A percentile compares a stretch with the other conserved stretches of the same genome.
Evolutionary conservation across 2,888 invertebrate species (phyloP).

Genomic region (Xestia ashworthii): DNA sequence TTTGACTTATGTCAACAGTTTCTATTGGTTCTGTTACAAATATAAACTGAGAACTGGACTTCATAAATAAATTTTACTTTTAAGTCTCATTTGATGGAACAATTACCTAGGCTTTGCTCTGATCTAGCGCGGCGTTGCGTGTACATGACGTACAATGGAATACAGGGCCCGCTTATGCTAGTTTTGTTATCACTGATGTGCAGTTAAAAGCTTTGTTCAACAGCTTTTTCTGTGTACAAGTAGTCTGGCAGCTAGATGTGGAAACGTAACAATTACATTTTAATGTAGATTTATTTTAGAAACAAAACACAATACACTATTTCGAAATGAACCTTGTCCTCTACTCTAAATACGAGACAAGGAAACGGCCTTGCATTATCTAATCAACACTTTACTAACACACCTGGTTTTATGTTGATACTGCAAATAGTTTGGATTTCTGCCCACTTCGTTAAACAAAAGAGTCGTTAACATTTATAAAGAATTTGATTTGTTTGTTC

Average conservation of each 20-base stretch:
- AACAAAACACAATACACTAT: constrained; percentile 3
- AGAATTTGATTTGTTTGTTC: constrained; percentile 6
- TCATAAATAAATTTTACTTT: not conserved
- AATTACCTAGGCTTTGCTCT: too few relatives aligned
- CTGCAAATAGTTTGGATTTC: constrained; percentile 28
- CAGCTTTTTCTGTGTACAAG: not conserved
- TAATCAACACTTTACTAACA: constrained; percentile 23
- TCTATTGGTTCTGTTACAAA: not conserved
- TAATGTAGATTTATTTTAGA: not conserved
- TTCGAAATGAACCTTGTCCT: constrained; percentile 21
- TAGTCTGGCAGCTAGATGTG: not conserved
- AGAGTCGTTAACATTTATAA: constrained; percentile 7
- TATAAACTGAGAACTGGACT: not conserved
- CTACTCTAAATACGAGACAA: constrained; percentile 1
- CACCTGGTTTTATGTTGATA: constrained; percentile 19
- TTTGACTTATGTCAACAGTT: not conserved
- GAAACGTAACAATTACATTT: not conserved
- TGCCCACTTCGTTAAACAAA: constrained; percentile 35
- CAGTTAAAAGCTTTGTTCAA: not conserved
- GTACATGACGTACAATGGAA: not conserved
- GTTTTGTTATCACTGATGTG: not conserved
- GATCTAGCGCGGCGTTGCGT: not conserved
- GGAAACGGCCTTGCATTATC: constrained; percentile 24
- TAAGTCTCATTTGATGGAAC: too few relatives aligned
- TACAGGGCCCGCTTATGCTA: not conserved